These are phyloP conservation scores for Metopia argyrocephala DNA, from an alignment of 2,888 invertebrate species.

Conservation along the genomic window DNA sequence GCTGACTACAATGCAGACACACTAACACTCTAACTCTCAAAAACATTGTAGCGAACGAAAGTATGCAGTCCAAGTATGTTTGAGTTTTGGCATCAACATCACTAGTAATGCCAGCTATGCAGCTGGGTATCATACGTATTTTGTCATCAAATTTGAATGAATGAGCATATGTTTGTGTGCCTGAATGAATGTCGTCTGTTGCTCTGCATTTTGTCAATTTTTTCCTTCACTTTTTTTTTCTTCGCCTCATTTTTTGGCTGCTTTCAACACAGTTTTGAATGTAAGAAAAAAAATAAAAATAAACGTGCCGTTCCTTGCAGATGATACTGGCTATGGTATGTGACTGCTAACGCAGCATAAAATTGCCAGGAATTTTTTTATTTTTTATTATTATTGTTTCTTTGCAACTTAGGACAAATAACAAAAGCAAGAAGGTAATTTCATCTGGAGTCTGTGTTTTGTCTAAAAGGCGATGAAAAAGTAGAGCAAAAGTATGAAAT, in stretches of 20 bases:
- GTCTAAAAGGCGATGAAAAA: background rate
- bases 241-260: conserved; percentile 18
- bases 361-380: conserved; percentile 62
- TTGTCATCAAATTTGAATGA: conserved; percentile 57
- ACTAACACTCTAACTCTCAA: background rate
- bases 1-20: background rate
- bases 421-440: conserved; percentile 42
- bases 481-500: background rate
- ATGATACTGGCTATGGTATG: conserved; percentile 58
- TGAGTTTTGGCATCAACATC: conserved; percentile 50
- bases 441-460: conserved; percentile 15
- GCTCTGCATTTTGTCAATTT: conserved; percentile 16
- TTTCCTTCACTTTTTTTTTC: background rate
- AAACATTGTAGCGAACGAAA: background rate
- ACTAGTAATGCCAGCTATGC: conserved; percentile 61
- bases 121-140: conserved; percentile 62
- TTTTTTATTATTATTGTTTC: conserved; percentile 15
- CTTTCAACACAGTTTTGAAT: conserved; percentile 37
- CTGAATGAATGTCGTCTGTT: conserved; percentile 25
- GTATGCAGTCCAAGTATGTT: conserved; percentile 16
- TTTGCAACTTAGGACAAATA: conserved; percentile 28
- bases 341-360: conserved; percentile 64
- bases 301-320: conserved; percentile 57
- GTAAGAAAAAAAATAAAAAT: conserved; percentile 2
- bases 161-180: conserved; percentile 24